A percentile compares a stretch with the other conserved stretches of the same genome.
Evolutionary conservation across 2,888 invertebrate genomes (phyloP).

Genomic region (Drosophila helvetica): DNA sequence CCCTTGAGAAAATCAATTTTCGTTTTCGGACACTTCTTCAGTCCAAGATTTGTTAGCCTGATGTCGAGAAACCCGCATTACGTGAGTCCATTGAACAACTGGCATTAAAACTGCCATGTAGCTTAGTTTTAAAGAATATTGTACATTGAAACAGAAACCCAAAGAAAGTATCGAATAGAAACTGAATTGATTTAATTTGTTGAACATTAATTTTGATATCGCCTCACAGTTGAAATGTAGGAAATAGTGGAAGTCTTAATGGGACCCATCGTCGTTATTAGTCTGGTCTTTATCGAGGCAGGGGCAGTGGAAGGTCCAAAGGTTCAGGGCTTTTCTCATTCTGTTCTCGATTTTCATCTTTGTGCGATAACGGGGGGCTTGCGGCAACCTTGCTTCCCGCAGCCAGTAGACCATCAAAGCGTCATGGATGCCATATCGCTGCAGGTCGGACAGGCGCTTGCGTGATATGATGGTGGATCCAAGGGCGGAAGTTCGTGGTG

Average conservation of each 20-base stretch:
- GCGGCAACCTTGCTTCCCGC: not conserved
- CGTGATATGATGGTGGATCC: constrained; percentile 1
- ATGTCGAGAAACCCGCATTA: no score
- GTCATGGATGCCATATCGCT: constrained; percentile 4
- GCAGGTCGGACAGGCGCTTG: not conserved
- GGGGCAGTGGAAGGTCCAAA: not conserved
- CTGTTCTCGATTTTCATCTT: not conserved
- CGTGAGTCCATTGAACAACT: no score
- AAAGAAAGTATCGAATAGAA: not conserved
- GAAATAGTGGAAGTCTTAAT: not conserved
- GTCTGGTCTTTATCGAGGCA: not conserved
- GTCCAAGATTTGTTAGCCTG: no score
- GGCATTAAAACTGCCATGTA: no score
- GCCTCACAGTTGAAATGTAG: not conserved
- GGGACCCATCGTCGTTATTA: not conserved
- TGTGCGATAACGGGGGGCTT: not conserved
- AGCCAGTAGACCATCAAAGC: constrained; percentile 13
- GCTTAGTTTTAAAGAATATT: no score
- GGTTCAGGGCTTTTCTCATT: not conserved
- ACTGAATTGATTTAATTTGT: not conserved
- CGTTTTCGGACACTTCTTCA: no score
- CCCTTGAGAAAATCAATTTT: no score
- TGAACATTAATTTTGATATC: not conserved
- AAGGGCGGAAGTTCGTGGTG: not conserved
- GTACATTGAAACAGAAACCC: no score